Base-by-base conservation (phyloP, 2,113 vertebrate species). In the Pimephales promelas region DNA sequence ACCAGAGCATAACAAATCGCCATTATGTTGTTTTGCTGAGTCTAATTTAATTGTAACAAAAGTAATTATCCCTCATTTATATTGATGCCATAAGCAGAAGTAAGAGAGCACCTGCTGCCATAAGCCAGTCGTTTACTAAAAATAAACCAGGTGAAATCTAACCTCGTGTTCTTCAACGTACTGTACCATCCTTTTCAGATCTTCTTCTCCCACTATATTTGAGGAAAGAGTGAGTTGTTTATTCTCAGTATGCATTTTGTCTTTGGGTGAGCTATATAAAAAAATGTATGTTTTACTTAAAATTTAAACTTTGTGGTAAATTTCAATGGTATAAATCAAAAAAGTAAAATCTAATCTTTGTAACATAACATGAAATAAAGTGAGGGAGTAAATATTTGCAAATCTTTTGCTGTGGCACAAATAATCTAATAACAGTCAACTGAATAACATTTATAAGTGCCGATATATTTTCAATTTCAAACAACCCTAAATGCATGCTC, bases 11-110 rank as follows among this genome's bases (percentile, higher is more conserved):
- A 96, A 96, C 96, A 97, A 97, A 97, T 97, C 96, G 95, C 96
- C 95, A 96, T 96, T 96, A 97, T 96, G 96, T 96, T 96, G 95
- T 97, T 97, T 96, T 96, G 96, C 96, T 94, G 95, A 96, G 95
- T 95, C 95, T 97, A 97, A 97, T 97, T 97, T 96, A 97, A 97
- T 97, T 97, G 96, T 97, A 96, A 97, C 95, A 97, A 96, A 97
- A 96, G 95, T 95, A 96, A 97, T 97, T 97, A 97, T 96, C 95
- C 94, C 91, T 96, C 96, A 96, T 97, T 97, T 96, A 96, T 96
- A 96, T 96, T 96, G 96, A 96, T 96, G 95, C 96, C 95, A 95
- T 96, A 96, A 96, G 95, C 95, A 95, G 95, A 94, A 96, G 94
- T 94, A 95, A 93, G 94, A 83, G 95, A 94, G 96, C 96, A 96